Evolutionary conservation across 2,113 vertebrate species (phyloP), one percentile per base, ranked within the genome.

Genomic region (Solea solea): DNA sequence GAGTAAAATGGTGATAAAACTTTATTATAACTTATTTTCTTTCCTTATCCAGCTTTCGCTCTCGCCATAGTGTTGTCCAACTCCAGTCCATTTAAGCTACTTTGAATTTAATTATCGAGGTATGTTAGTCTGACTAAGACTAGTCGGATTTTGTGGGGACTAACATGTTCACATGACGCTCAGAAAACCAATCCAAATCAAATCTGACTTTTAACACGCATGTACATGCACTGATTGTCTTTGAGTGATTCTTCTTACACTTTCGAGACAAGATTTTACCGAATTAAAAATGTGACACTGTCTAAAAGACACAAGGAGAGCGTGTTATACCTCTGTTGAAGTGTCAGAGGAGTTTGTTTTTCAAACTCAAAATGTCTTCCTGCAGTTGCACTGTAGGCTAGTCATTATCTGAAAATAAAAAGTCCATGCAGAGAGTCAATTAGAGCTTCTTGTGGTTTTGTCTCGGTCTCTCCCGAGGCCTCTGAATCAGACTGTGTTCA

Each of bases 371-470:
- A 55, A 42, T 72, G 41, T 74, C 10, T 69, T 60, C 15, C 15
- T 65, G 68, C 55, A 6, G 49, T 8, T 69, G 21, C 21, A 21
- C 21, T 21, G 52, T 4, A 9, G 59, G 34, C 34, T 34, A 34
- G 34, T 69, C 11, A 50, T 51, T 66, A 67, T 64, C 52, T 62
- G 41, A 57, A 58, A 66, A 66, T 39, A 53, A 71, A 75, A 53
- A 74, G 41, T 8, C 61, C 1, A 8, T n/a, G 72, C 51, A 62
- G 27, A 21, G 25, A 64, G 60, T 80, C 76, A 62, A 62, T 61
- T 62, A 65, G 49, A 73, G 68, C 44, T 21, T 21, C 59, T 52
- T 8, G 16, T 68, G 28, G 50, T 55, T 61, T 64, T 65, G 61
- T 58, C 8, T 60, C 34, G 14, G 40, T 49, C 50, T 59, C 67